Conservation (phyloP, 2,888 invertebrate species). For the Amblyjoppa proteus region DNA sequence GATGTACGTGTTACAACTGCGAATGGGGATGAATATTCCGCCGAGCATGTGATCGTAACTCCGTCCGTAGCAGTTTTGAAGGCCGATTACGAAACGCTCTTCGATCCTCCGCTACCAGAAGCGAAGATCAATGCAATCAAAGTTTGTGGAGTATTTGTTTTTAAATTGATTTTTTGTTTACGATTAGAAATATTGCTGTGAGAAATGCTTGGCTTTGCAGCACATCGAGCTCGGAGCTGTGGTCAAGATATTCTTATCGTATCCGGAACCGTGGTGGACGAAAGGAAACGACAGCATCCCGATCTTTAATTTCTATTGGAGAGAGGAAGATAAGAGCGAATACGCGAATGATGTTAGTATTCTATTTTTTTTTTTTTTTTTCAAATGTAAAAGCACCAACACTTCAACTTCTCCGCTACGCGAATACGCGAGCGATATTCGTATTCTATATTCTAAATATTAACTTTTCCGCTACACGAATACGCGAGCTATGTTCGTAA, state of each 20-base stretch:
- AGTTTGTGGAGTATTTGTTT: conserved; percentile 70
- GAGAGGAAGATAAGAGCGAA: conserved; percentile 83
- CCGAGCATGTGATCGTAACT: conserved; percentile 89
- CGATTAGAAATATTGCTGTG: not conserved
- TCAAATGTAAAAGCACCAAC: not conserved
- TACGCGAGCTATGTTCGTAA: conserved; percentile 59
- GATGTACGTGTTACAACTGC: conserved; percentile 72
- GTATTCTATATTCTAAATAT: not conserved
- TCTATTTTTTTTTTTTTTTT: not conserved
- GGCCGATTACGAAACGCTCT: conserved; percentile 85
- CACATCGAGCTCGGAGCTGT: conserved; percentile 89
- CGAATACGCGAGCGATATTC: conserved; percentile 58
- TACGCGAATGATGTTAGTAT: conserved; percentile 61
- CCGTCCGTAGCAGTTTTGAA: conserved; percentile 90
- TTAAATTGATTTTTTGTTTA: not conserved
- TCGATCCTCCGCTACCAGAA: conserved; percentile 87
- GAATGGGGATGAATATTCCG: conserved; percentile 86
- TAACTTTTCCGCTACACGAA: not conserved
- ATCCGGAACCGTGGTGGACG: conserved; percentile 88
- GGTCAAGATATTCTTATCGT: conserved; percentile 89
- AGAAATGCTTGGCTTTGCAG: conserved; percentile 74
- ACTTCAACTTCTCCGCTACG: not conserved
- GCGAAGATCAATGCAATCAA: conserved; percentile 87
- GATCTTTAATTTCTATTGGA: conserved; percentile 87
- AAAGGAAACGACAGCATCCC: not conserved